Conservation (phyloP, 2,888 invertebrate species). For the Prenolepis imparis region DNA sequence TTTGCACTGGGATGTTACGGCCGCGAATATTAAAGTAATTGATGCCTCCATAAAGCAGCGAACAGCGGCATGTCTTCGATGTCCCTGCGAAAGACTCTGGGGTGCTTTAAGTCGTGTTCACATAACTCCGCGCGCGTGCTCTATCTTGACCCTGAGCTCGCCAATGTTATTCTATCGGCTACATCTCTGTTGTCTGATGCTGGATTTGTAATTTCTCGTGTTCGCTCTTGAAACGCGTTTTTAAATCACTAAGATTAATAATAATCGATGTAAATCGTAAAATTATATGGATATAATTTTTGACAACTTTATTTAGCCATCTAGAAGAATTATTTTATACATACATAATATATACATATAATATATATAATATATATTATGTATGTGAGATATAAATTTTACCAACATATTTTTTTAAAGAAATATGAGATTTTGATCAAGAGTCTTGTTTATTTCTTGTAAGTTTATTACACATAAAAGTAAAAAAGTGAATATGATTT, state of each 20-base stretch:
- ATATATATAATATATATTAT: not conserved
- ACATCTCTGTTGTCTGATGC: slow-evolving; percentile 35
- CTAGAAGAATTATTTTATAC: not conserved
- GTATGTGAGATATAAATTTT: not conserved
- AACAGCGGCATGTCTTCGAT: slow-evolving; percentile 75
- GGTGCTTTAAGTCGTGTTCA: slow-evolving; percentile 68
- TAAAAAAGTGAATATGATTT: no score
- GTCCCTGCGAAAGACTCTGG: slow-evolving; percentile 75
- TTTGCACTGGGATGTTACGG: slow-evolving; percentile 77
- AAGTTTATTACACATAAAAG: no score
- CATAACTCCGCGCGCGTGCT: slow-evolving; percentile 60
- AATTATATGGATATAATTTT: not conserved
- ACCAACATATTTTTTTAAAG: no score
- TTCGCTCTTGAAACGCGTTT: slow-evolving; percentile 11
- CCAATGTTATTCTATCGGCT: slow-evolving; percentile 31
- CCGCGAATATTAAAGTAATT: slow-evolving; percentile 83
- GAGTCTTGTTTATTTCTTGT: no score
- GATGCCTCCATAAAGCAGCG: slow-evolving; percentile 82
- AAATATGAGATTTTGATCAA: no score
- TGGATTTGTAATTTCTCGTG: slow-evolving; percentile 28
- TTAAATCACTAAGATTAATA: not conserved
- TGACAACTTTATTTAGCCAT: not conserved
- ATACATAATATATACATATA: not conserved
- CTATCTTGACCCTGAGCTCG: slow-evolving; percentile 57
- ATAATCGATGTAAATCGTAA: not conserved